A percentile compares a stretch with the other conserved stretches of the same genome.
Conservation (phyloP, 1,140 invertebrate species). For the Heliconius melpomene region DNA sequence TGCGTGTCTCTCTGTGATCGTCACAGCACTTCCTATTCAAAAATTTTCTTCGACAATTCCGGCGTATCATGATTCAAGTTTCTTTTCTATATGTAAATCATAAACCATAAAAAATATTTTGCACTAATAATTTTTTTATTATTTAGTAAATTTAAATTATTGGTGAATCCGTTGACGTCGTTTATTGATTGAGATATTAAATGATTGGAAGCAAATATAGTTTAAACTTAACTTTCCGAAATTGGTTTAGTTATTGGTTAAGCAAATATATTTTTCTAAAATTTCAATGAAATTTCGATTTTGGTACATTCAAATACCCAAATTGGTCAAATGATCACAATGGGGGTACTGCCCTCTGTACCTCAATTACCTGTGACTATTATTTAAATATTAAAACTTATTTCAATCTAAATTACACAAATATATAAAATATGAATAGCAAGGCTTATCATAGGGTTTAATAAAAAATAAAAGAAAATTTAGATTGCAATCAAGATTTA, state of each 20-base stretch:
- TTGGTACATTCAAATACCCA: too few relatives aligned
- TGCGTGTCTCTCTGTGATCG: conserved; percentile 45
- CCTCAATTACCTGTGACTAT: too few relatives aligned
- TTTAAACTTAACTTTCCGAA: not conserved
- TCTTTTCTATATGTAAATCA: conserved; percentile 19
- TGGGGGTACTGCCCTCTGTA: too few relatives aligned
- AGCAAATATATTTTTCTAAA: too few relatives aligned
- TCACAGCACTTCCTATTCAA: conserved; percentile 47
- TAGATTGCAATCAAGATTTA: conserved; percentile 45
- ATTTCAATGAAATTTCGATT: too few relatives aligned
- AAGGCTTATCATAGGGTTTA: not conserved
- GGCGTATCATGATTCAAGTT: conserved; percentile 40
- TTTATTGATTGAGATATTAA: too few relatives aligned
- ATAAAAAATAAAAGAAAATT: conserved; percentile 31
- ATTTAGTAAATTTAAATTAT: not conserved
- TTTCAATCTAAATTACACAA: too few relatives aligned
- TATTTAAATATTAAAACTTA: too few relatives aligned
- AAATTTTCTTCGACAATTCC: conserved; percentile 44
- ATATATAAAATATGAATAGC: not conserved
- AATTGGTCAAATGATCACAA: too few relatives aligned
- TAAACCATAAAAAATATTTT: too few relatives aligned
- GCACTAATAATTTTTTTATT: not conserved
- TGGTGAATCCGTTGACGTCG: too few relatives aligned
- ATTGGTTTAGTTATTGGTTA: not conserved
- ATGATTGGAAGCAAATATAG: not conserved